Evolutionary conservation across 2,888 invertebrate species (phyloP), one percentile per base, ranked within the genome.

Genomic region (Mythimna impura): DNA sequence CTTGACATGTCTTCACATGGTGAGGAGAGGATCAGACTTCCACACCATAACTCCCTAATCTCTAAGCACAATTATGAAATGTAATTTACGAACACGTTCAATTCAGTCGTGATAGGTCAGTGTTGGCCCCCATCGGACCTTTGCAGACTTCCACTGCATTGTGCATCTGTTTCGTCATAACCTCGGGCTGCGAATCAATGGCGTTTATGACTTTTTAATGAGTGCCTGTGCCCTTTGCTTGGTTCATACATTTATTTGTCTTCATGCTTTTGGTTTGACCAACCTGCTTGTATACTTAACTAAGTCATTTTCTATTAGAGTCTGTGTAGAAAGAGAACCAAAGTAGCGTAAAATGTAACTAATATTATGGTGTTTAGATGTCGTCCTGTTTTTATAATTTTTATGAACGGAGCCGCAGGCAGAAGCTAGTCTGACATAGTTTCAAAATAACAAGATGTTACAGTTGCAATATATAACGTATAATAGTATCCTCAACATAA

Each of bases 41-140:
- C 25, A 58, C n/a, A 25, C 17, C 20, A 43, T 20, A 43, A 57
- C 66, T 55, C 10, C 50, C 50, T 17, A 50, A 77, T 81, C 34
- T 54, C 1, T 17, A 58, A 62, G 17, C 8, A 67, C 65, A 77
- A 60, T 60, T 76, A 76, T 66, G 54, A 52, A 22, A 22, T 34
- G 69, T 78, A 66, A 62, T 73, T 73, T 58, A 67, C 54, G 52
- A 70, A 52, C 73, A 65, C 47, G 63, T 73, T 71, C 60, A 65
- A 60, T 74, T 57, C 74, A 70, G 25, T 79, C 81, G 81, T 83
- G 83, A 83, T 81, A 81, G 81, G 83, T 83, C 80, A 81, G 57
- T 79, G 25, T 52, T 78, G 61, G 58, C 79, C 75, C 57, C n/a
- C 22, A 70, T n/a, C 17, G 54, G 74, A 57, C 58, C 70, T 75